A percentile compares a stretch with the other conserved stretches of the same genome.
Conservation (phyloP, 1,140 invertebrate species). For the Drosophila elegans region DNA sequence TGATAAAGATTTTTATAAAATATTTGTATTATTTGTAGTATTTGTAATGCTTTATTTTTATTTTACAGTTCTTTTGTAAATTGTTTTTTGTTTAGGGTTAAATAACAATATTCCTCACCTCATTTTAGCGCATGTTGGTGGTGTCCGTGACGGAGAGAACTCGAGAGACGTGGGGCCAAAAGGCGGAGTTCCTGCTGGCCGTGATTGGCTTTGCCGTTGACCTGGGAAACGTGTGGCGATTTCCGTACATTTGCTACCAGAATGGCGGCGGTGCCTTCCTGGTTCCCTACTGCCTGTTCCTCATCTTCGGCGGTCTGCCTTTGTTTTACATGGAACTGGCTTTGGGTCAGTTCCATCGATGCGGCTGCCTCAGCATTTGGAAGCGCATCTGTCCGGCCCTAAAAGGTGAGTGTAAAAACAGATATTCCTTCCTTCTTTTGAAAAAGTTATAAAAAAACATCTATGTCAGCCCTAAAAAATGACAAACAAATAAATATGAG, state of each 20-base stretch:
- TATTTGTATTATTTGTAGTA: too few relatives aligned
- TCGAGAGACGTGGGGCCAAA: conserved; percentile 92
- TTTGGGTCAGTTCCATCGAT: conserved; percentile 95
- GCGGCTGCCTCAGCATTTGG: conserved; percentile 97
- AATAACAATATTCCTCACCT: neutral
- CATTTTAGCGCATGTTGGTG: conserved; percentile 86
- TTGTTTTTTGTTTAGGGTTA: too few relatives aligned
- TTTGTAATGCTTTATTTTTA: too few relatives aligned
- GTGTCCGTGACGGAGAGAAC: conserved; percentile 87
- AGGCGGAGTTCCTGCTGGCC: conserved; percentile 94
- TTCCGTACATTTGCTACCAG: conserved; percentile 93
- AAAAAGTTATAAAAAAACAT: neutral
- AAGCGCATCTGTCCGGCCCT: conserved; percentile 97
- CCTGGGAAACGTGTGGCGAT: conserved; percentile 92
- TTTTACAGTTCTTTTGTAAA: too few relatives aligned
- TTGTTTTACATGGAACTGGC: conserved; percentile 98
- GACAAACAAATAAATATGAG: conserved; percentile 18
- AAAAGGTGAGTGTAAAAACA: conserved; percentile 90
- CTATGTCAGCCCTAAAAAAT: conserved; percentile 10
- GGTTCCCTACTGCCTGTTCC: conserved; percentile 96
- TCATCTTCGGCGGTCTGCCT: conserved; percentile 95
- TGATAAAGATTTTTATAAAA: too few relatives aligned
- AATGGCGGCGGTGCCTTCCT: conserved; percentile 96
- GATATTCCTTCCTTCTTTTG: neutral
- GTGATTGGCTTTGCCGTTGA: conserved; percentile 95